Percentiles rank a stretch among this genome's conserved stretches.
These are phyloP conservation scores for Meteorus sp. DNA, from an alignment of 1,140 invertebrate genomes.

Conservation along the genomic window DNA sequence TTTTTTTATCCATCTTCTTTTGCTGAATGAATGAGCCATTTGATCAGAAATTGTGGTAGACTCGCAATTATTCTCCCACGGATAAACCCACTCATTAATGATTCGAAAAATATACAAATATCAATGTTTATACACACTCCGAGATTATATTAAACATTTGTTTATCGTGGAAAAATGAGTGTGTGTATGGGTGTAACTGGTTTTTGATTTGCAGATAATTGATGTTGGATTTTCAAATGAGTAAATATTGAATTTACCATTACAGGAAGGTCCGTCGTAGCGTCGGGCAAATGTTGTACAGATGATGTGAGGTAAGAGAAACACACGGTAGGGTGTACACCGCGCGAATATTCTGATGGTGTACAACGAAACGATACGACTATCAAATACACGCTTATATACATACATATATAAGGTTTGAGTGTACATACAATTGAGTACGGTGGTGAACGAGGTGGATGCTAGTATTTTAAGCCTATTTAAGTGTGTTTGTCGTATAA, in stretches of 20 bases:
- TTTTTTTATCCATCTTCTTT: slow-evolving; percentile 20
- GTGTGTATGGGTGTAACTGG: neutral
- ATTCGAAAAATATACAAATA: too few species aligned
- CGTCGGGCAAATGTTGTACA: too few species aligned
- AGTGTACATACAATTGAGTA: slow-evolving; percentile 46
- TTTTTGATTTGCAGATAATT: neutral
- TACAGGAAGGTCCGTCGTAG: neutral
- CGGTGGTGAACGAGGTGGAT: slow-evolving; percentile 49
- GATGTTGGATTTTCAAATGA: neutral
- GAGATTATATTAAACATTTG: too few species aligned
- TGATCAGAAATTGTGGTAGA: too few species aligned
- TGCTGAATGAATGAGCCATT: neutral
- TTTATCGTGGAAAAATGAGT: too few species aligned
- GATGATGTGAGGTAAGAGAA: neutral
- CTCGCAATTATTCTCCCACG: too few species aligned
- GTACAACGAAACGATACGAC: slow-evolving; percentile 12
- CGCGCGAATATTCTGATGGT: slow-evolving; percentile 10
- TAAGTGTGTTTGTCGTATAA: slow-evolving; percentile 61
- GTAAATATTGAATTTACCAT: slow-evolving; percentile 2
- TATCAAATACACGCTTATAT: slow-evolving; percentile 7
- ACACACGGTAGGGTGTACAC: slow-evolving; percentile 6
- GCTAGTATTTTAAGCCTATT: slow-evolving; percentile 60
- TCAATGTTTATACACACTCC: too few species aligned
- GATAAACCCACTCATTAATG: too few species aligned
- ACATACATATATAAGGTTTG: slow-evolving; percentile 52